Evolutionary conservation across 2,113 vertebrate genomes (phyloP).

Genomic region (Serilophus lunatus): DNA sequence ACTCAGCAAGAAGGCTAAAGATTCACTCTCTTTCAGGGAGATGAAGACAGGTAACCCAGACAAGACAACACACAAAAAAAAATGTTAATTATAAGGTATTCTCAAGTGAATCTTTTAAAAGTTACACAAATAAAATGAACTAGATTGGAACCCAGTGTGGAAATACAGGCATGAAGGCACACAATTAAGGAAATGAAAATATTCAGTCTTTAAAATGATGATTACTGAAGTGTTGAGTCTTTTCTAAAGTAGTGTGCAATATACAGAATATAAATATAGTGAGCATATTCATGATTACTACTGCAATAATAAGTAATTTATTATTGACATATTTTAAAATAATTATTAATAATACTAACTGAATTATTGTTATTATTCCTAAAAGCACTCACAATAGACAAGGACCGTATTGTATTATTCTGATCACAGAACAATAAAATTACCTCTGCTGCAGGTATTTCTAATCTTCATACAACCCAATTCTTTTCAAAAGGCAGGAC

Average conservation of each 20-base stretch:
- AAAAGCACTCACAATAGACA: neutral
- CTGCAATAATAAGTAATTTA: neutral
- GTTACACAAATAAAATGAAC: neutral
- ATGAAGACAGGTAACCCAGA: neutral
- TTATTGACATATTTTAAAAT: neutral
- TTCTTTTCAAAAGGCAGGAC: neutral
- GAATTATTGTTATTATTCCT: neutral
- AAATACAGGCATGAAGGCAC: neutral
- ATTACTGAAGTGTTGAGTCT: neutral
- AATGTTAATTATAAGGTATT: neutral
- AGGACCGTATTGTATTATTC: neutral
- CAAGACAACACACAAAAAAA: neutral
- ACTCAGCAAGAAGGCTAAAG: neutral
- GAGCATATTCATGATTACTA: neutral
- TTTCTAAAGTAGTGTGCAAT: neutral
- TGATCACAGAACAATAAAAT: neutral
- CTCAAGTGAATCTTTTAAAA: neutral
- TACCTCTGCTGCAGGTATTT: neutral
- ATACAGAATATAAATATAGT: neutral
- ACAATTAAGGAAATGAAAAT: neutral
- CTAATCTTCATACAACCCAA: neutral
- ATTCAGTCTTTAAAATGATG: neutral
- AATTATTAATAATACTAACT: neutral
- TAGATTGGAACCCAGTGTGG: neutral
- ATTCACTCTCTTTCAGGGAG: neutral